These are phyloP conservation scores for Phainopepla nitens DNA, from an alignment of 2,113 vertebrate genomes.

Conservation along the genomic window DNA sequence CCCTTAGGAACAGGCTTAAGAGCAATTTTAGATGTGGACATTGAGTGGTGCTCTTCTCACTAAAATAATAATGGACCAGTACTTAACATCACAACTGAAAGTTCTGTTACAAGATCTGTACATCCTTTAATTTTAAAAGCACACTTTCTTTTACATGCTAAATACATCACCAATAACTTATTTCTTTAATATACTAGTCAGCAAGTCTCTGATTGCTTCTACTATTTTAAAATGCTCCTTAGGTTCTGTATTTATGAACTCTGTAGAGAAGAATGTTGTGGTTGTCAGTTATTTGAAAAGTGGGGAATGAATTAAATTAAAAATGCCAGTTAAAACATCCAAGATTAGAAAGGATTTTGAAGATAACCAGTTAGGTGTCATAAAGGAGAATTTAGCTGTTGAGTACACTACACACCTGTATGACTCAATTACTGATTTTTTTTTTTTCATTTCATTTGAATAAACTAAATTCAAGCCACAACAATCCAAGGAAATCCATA, in stretches of 20 bases:
- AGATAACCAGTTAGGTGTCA: not conserved
- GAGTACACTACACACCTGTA: not conserved
- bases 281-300: not conserved
- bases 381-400: not conserved
- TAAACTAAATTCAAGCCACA: not conserved
- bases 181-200: not conserved
- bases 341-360: not conserved
- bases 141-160: not conserved
- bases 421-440: not conserved
- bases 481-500: not conserved
- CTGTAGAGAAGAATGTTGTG: not conserved
- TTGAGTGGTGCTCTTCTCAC: conserved; percentile 30
- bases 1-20: not conserved
- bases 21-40: conserved; percentile 9
- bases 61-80: not conserved
- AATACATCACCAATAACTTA: not conserved
- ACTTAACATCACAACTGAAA: not conserved
- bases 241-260: not conserved
- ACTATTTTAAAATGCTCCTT: not conserved
- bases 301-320: not conserved
- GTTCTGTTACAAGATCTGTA: not conserved
- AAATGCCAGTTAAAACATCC: not conserved
- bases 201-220: not conserved
- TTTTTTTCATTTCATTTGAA: not conserved
- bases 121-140: not conserved